phyloP scores from a whole-genome alignment of 2,797 vertebrate species.

The Lycodopsis pacificus region DNA sequence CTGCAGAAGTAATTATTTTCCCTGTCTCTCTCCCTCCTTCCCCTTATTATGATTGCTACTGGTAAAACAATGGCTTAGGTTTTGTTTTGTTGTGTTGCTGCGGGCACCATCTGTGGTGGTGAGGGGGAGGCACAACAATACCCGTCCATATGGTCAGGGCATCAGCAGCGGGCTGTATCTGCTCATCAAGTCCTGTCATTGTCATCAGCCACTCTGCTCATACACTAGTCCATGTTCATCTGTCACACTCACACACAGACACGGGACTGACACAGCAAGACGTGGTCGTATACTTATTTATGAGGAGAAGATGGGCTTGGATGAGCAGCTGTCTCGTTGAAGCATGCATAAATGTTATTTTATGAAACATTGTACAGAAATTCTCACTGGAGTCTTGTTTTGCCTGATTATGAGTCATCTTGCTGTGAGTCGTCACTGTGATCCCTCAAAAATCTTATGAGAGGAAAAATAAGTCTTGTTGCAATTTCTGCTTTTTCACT shows the following conservation, averaged over 20 bases:
- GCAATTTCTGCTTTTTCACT: slow-evolving; percentile 11
- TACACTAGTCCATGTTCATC: slow-evolving; percentile 76
- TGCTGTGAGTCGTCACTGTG: not conserved
- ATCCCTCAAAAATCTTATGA: not conserved
- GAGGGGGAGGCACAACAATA: slow-evolving; percentile 82
- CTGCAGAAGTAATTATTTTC: slow-evolving; percentile 80
- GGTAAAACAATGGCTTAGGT: slow-evolving; percentile 82
- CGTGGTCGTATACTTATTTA: slow-evolving; percentile 59
- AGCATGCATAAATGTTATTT: slow-evolving; percentile 27
- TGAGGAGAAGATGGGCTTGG: slow-evolving; percentile 59
- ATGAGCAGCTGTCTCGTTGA: slow-evolving; percentile 57
- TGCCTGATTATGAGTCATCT: not conserved
- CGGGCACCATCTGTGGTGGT: slow-evolving; percentile 84
- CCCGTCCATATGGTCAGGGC: slow-evolving; percentile 84
- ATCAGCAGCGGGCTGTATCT: slow-evolving; percentile 78
- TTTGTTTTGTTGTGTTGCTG: slow-evolving; percentile 80
- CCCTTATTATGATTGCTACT: slow-evolving; percentile 80
- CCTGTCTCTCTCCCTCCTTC: slow-evolving; percentile 69
- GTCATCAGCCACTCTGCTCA: slow-evolving; percentile 74
- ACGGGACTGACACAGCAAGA: slow-evolving; percentile 62
- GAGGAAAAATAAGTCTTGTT: slow-evolving; percentile 5
- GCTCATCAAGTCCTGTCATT: slow-evolving; percentile 82
- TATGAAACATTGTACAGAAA: slow-evolving; percentile 13
- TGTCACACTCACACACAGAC: slow-evolving; percentile 55
- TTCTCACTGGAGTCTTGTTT: not conserved